phyloP scores from a whole-genome alignment of 1,140 invertebrate genomes.

The Mercenaria mercenaria region DNA sequence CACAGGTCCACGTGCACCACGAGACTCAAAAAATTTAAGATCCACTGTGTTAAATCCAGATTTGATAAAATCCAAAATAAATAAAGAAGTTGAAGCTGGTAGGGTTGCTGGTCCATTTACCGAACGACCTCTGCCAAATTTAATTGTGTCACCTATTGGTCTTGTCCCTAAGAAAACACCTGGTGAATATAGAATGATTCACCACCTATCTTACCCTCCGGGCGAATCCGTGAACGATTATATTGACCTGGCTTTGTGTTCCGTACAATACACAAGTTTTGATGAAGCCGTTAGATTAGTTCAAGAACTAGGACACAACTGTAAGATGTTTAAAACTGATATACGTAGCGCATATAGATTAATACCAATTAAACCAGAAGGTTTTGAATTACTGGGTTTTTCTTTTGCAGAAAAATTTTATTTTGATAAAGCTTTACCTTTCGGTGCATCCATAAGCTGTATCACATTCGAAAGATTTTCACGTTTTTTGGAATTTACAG shows the following conservation, averaged over 20 bases:
- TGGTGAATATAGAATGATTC: slow-evolving; percentile 36
- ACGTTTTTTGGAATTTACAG: background rate
- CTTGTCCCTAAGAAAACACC: slow-evolving; percentile 19
- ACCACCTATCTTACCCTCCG: slow-evolving; percentile 54
- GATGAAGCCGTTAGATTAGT: slow-evolving; percentile 65
- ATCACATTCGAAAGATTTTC: slow-evolving; percentile 35
- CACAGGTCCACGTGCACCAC: background rate
- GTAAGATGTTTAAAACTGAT: slow-evolving; percentile 5
- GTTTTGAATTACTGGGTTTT: slow-evolving; percentile 46
- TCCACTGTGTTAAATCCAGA: slow-evolving; percentile 11
- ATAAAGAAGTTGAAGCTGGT: slow-evolving; percentile 37
- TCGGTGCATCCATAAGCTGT: slow-evolving; percentile 17
- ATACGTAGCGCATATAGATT: slow-evolving; percentile 44
- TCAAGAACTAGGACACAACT: slow-evolving; percentile 43
- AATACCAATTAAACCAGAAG: slow-evolving; percentile 31
- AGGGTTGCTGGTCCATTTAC: slow-evolving; percentile 40
- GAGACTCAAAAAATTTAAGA: slow-evolving; percentile 12
- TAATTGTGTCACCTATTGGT: slow-evolving; percentile 20
- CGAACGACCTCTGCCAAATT: slow-evolving; percentile 8
- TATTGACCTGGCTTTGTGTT: slow-evolving; percentile 62
- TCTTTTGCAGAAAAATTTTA: slow-evolving; percentile 10
- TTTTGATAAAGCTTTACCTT: slow-evolving; percentile 30
- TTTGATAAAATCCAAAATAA: slow-evolving; percentile 1
- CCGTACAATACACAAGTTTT: slow-evolving; percentile 63
- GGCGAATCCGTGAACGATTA: slow-evolving; percentile 54